Evolutionary conservation across 2,113 vertebrate species (phyloP).

Genomic region (Prionailurus bengalensis): DNA sequence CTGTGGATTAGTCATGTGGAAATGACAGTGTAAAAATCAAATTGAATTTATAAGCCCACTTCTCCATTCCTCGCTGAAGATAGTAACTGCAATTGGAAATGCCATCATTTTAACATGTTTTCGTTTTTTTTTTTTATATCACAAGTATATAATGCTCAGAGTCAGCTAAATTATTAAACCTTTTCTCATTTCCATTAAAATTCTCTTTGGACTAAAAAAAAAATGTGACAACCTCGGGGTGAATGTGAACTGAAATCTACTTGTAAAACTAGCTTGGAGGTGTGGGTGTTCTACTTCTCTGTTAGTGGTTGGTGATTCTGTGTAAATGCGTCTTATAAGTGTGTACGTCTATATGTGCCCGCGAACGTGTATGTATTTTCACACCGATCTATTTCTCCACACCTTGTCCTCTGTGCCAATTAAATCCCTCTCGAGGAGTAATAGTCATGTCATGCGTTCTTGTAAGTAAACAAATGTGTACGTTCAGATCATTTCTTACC

Average conservation of each 20-base stretch:
- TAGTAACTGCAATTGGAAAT: conserved; percentile 41
- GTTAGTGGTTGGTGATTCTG: not conserved
- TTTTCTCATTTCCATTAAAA: conserved; percentile 74
- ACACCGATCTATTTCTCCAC: not conserved
- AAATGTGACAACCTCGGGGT: conserved; percentile 54
- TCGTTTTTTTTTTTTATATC: not conserved
- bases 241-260: conserved; percentile 54
- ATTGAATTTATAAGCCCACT: conserved; percentile 46
- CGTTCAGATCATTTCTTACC: conserved; percentile 84
- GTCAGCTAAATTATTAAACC: conserved; percentile 61
- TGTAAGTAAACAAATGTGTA: conserved; percentile 82
- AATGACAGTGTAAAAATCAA: conserved; percentile 65
- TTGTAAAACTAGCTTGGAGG: conserved; percentile 12
- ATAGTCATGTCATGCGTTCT: conserved; percentile 59
- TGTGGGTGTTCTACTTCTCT: not conserved
- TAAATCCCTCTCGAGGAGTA: conserved; percentile 61
- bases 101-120: conserved; percentile 53
- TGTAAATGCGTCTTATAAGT: not conserved
- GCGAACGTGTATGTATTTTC: conserved; percentile 3
- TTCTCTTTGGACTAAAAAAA: conserved; percentile 65
- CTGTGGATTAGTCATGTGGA: conserved; percentile 71
- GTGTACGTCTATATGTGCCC: not conserved
- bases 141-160: not conserved
- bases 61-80: conserved; percentile 47
- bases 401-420: not conserved